These are phyloP conservation scores for Yasuhikotakia modesta DNA, from an alignment of 2,797 vertebrate genomes.

Conservation along the genomic window DNA sequence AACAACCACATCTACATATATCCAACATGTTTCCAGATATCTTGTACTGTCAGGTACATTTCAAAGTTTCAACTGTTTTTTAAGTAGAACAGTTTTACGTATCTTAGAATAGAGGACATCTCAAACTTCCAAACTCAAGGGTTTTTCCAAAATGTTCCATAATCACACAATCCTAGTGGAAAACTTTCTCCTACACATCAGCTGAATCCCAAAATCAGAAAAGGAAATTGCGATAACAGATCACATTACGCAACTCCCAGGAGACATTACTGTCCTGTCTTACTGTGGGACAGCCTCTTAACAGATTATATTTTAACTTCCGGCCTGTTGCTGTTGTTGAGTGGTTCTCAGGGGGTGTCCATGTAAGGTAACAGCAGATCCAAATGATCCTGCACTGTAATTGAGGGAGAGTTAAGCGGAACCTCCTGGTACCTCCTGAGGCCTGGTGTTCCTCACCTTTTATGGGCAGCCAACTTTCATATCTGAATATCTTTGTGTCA, in stretches of 20 bases:
- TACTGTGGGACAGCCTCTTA: slow-evolving; percentile 14
- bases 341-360: slow-evolving; percentile 57
- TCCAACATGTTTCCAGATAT: not conserved
- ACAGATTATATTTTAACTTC: slow-evolving; percentile 35
- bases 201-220: not conserved
- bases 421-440: slow-evolving; percentile 4
- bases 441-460: slow-evolving; percentile 21
- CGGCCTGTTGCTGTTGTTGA: not conserved
- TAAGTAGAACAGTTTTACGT: not conserved
- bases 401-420: slow-evolving; percentile 40
- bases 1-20: too few species aligned
- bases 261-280: not conserved
- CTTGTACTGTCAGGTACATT: not conserved
- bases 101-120: not conserved
- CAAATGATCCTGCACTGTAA: slow-evolving; percentile 16
- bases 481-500: slow-evolving; percentile 11
- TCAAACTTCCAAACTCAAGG: not conserved
- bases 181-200: not conserved
- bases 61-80: not conserved
- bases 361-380: slow-evolving; percentile 68
- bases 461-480: not conserved
- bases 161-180: slow-evolving; percentile 8
- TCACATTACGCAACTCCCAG: slow-evolving; percentile 32
- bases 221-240: slow-evolving; percentile 40
- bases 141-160: not conserved